Percentiles rank a stretch among this genome's conserved stretches.
Conservation (phyloP, 2,888 invertebrate species). For the Drosophila testacea region DNA sequence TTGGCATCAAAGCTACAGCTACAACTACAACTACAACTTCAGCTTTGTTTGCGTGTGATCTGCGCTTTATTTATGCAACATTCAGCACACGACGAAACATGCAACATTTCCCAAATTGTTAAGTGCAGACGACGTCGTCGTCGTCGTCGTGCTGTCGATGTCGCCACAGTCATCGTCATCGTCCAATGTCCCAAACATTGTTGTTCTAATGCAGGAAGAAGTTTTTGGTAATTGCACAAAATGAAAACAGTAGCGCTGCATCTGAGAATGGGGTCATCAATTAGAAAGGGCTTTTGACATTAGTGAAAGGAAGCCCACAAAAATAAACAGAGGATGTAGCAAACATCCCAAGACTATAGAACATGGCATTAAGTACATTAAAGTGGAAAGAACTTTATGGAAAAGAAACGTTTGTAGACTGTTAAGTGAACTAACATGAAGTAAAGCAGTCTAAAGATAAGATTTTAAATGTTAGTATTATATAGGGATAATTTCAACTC, state of each 20-base stretch:
- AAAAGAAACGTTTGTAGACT: not conserved
- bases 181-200: conserved; percentile 37
- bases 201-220: conserved; percentile 65
- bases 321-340: not conserved
- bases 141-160: conserved; percentile 49
- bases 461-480: not conserved
- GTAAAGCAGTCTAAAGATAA: not conserved
- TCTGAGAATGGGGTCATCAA: conserved; percentile 53
- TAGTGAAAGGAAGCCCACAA: conserved; percentile 16
- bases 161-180: conserved; percentile 35
- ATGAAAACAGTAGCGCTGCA: conserved; percentile 68
- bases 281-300: conserved; percentile 37
- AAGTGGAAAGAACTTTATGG: no score
- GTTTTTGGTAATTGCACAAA: conserved; percentile 64
- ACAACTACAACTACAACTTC: conserved; percentile 16
- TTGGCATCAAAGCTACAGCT: not conserved
- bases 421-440: not conserved
- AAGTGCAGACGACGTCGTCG: conserved; percentile 68
- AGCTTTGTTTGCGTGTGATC: conserved; percentile 80
- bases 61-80: conserved; percentile 80
- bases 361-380: not conserved
- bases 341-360: not conserved
- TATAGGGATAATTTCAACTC: no score
- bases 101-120: conserved; percentile 79
- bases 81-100: conserved; percentile 80